phyloP scores from a whole-genome alignment of 2,797 vertebrate genomes.

The Fistularia commersonii region DNA sequence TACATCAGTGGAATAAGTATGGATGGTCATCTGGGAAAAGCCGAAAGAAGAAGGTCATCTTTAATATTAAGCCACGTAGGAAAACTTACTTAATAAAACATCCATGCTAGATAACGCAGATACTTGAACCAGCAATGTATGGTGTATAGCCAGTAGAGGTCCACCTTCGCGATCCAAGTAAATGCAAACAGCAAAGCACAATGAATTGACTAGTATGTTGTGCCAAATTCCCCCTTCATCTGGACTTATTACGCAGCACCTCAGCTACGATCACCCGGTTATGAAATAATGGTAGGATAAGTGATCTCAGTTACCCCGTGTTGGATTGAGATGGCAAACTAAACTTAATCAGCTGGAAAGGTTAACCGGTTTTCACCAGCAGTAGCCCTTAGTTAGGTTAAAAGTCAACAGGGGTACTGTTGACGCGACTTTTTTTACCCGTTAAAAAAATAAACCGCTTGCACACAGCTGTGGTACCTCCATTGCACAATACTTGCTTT shows the following conservation, averaged over 20 bases:
- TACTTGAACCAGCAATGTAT: not conserved
- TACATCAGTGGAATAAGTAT: no score
- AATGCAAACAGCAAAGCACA: not conserved
- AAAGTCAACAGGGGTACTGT: not conserved
- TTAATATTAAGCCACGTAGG: no score
- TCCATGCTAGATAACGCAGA: not conserved
- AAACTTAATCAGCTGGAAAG: not conserved
- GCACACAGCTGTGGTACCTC: not conserved
- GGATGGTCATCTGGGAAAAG: no score
- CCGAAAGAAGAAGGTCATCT: no score
- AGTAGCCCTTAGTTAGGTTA: not conserved
- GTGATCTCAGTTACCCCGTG: no score
- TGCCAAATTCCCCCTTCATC: not conserved
- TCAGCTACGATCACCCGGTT: not conserved
- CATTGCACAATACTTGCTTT: not conserved
- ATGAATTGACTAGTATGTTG: not conserved
- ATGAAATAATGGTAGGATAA: no score
- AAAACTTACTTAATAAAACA: no score
- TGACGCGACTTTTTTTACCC: not conserved
- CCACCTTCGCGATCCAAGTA: not conserved
- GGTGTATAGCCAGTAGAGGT: not conserved
- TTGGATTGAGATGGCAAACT: constrained; percentile 27
- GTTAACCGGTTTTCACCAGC: constrained; percentile 8
- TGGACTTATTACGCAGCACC: constrained; percentile 1
- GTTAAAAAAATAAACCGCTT: not conserved